Conservation (phyloP, 1,140 invertebrate species). For the Vanessa tameamea region DNA sequence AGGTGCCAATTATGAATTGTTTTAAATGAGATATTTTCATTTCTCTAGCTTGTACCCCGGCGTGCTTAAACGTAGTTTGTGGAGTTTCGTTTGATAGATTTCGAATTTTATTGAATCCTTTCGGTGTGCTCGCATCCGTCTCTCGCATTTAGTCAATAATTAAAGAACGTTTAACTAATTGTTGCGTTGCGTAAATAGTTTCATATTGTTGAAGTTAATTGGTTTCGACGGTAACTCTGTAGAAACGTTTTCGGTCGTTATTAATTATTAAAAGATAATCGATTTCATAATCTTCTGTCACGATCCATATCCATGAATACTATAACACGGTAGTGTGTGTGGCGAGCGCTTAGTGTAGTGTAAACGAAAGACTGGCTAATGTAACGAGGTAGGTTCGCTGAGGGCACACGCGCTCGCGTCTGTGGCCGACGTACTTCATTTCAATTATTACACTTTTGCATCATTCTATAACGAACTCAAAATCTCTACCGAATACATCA, state of each 20-base stretch:
- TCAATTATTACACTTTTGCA: neutral
- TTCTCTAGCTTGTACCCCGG: conserved; percentile 6
- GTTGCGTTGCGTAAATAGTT: conserved; percentile 2
- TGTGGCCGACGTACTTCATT: neutral
- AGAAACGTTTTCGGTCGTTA: neutral
- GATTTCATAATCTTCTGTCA: conserved; percentile 10
- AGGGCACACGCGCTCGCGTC: conserved; percentile 15
- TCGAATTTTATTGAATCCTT: neutral
- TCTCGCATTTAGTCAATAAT: conserved; percentile 1
- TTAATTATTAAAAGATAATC: conserved; percentile 1
- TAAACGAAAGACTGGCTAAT: conserved; percentile 78
- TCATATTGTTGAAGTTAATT: conserved; percentile 2
- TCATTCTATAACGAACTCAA: too few species aligned
- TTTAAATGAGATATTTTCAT: conserved; percentile 11
- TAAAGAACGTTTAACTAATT: neutral
- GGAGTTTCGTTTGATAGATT: neutral
- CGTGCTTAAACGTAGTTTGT: neutral
- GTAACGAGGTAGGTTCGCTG: conserved; percentile 44
- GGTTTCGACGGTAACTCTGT: neutral
- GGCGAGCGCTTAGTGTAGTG: conserved; percentile 60
- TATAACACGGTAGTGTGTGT: conserved; percentile 2
- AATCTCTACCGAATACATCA: too few species aligned
- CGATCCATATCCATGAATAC: conserved; percentile 24
- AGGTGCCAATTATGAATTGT: conserved; percentile 54
- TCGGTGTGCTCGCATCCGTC: neutral